phyloP scores from a whole-genome alignment of 2,113 vertebrate species.

The Takifugu bimaculatus region DNA sequence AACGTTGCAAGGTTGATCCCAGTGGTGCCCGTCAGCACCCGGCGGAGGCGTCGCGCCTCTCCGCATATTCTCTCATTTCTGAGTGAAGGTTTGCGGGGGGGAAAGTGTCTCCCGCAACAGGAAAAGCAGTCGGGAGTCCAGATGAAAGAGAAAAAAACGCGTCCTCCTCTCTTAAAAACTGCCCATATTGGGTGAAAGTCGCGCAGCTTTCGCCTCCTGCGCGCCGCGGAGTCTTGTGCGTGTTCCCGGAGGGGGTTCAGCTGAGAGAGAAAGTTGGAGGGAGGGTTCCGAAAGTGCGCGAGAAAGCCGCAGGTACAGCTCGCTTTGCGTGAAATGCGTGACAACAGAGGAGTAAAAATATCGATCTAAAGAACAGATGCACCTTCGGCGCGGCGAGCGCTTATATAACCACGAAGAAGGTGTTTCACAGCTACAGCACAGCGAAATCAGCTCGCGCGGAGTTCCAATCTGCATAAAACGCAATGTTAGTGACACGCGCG shows the following conservation, averaged over 20 bases:
- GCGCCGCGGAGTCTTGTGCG: conserved; percentile 9
- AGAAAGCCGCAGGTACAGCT: background rate
- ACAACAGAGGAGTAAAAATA: no score
- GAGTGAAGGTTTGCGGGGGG: background rate
- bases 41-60: conserved; percentile 17
- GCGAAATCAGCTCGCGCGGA: no score
- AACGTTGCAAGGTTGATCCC: conserved; percentile 43
- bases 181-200: conserved; percentile 1
- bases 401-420: conserved; percentile 33
- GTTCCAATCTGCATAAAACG: no score
- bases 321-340: no score
- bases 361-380: no score
- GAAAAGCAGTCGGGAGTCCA: conserved; percentile 5
- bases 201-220: background rate
- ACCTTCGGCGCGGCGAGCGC: background rate
- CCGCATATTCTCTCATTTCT: background rate
- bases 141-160: background rate
- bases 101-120: conserved; percentile 4
- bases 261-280: conserved; percentile 30
- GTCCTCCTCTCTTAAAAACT: conserved; percentile 3
- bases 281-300: background rate
- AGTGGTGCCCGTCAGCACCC: conserved; percentile 19
- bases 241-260: background rate
- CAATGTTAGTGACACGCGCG: no score
- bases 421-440: background rate